phyloP scores from a whole-genome alignment of 2,113 vertebrate genomes.

The Entomyzon cyanotis region DNA sequence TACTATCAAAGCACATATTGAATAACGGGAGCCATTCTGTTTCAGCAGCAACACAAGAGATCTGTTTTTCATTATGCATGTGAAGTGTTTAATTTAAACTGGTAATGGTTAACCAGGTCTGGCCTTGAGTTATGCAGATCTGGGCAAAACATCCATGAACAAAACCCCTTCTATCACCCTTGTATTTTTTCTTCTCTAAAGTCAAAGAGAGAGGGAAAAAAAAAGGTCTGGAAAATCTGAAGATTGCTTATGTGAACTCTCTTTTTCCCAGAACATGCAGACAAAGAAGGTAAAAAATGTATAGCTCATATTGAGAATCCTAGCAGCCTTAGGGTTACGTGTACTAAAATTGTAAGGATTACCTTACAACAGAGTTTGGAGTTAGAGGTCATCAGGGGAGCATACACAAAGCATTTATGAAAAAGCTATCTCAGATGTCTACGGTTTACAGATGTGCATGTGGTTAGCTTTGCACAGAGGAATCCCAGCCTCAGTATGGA shows the following conservation, averaged over 20 bases:
- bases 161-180: not conserved
- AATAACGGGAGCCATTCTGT: conserved; percentile 2
- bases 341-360: not conserved
- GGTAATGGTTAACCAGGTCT: conserved; percentile 16
- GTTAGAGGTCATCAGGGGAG: not conserved
- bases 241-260: not conserved
- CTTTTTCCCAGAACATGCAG: not conserved
- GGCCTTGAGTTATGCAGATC: not conserved
- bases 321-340: not conserved
- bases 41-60: not conserved
- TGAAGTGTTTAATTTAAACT: conserved; percentile 53
- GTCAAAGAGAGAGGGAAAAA: not conserved
- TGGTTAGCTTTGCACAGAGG: not conserved
- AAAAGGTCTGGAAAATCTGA: not conserved
- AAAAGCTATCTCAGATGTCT: not conserved
- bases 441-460: not conserved
- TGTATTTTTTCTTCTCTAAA: not conserved
- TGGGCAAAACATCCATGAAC: not conserved
- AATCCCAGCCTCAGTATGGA: not conserved
- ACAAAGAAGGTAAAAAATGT: not conserved
- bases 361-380: not conserved
- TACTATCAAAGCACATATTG: conserved; percentile 2
- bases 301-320: not conserved
- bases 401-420: not conserved
- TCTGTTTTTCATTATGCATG: conserved; percentile 14